phyloP scores from a whole-genome alignment of 2,888 invertebrate species.

The Scaeva pyrastri region DNA sequence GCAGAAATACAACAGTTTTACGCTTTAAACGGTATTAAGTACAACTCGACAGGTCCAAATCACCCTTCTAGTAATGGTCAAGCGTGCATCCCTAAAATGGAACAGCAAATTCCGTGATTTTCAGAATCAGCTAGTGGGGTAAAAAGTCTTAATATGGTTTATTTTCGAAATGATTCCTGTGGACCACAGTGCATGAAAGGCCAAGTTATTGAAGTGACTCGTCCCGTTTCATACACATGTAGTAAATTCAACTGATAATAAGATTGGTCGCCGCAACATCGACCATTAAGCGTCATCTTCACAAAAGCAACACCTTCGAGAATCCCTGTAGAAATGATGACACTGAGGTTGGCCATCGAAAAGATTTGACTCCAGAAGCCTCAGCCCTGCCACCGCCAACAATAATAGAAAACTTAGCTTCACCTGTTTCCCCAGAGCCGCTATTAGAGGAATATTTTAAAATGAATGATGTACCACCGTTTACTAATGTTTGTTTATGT shows the following conservation, averaged over 20 bases:
- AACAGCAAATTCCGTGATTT: neutral
- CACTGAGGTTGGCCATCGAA: neutral
- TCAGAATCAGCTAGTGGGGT: neutral
- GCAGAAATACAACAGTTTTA: no score
- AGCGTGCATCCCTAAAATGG: constrained; percentile 31
- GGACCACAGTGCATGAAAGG: neutral
- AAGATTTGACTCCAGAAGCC: neutral
- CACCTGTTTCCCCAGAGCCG: neutral
- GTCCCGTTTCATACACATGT: constrained; percentile 19
- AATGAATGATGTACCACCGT: no score
- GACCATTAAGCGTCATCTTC: constrained; percentile 16
- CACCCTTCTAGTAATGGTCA: no score
- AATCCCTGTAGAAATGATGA: neutral
- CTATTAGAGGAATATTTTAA: neutral
- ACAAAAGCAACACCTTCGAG: neutral
- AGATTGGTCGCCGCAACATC: constrained; percentile 2
- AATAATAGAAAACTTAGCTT: neutral
- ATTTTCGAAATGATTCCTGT: constrained; percentile 15
- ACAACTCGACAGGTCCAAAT: no score
- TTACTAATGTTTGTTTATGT: no score
- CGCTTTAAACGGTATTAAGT: no score
- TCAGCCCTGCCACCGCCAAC: constrained; percentile 3
- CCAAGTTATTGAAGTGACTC: constrained; percentile 12
- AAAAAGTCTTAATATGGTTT: constrained; percentile 17
- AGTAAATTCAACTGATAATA: constrained; percentile 10